phyloP scores from a whole-genome alignment of 1,140 invertebrate genomes.

The Drosophila persimilis region DNA sequence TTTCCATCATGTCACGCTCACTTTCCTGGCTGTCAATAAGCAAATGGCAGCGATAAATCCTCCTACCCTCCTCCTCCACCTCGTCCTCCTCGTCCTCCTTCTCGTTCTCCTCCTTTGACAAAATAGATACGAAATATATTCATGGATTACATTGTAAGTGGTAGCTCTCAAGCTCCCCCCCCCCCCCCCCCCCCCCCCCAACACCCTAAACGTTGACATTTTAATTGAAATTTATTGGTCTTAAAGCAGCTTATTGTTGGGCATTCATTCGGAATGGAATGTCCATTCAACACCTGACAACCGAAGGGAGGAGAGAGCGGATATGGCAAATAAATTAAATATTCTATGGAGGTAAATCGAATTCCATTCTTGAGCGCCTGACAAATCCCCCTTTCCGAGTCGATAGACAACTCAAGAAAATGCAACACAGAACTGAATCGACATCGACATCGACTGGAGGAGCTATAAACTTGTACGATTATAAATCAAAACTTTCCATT shows the following conservation, averaged over 20 bases:
- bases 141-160: conserved; percentile 39
- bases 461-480: conserved; percentile 68
- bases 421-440: conserved; percentile 28
- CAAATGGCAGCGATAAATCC: conserved; percentile 73
- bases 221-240: conserved; percentile 63
- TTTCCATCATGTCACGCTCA: conserved; percentile 60
- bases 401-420: conserved; percentile 17
- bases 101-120: not conserved
- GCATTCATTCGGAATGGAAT: conserved; percentile 7
- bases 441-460: conserved; percentile 14
- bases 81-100: too few relatives aligned
- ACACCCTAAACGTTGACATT: conserved; percentile 62
- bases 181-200: not conserved
- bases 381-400: conserved; percentile 16
- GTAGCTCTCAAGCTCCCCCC: conserved; percentile 14
- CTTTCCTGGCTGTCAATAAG: conserved; percentile 72
- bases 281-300: conserved; percentile 26
- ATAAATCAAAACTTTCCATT: conserved; percentile 76
- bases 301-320: conserved; percentile 8
- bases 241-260: conserved; percentile 21
- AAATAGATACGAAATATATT: conserved; percentile 9
- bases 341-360: conserved; percentile 12
- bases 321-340: conserved; percentile 50
- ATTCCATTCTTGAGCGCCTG: conserved; percentile 25
- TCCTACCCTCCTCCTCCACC: conserved; percentile 18